These are phyloP conservation scores for Trichoplusia ni DNA, from an alignment of 1,140 invertebrate genomes.

Conservation along the genomic window DNA sequence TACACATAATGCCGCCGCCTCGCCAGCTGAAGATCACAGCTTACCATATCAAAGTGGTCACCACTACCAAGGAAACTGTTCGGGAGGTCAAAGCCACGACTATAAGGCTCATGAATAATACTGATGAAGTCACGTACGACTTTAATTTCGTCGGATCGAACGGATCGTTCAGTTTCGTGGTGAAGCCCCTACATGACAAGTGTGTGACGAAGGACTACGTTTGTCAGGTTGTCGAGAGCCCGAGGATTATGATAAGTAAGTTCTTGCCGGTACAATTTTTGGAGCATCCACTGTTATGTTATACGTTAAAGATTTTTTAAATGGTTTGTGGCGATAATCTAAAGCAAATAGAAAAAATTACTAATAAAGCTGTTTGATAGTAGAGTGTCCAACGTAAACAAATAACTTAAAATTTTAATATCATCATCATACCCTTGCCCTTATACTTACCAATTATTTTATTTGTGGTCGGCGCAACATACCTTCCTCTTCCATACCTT, in stretches of 20 bases:
- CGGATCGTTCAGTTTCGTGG: slow-evolving; percentile 60
- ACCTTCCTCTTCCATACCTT: too few relatives aligned
- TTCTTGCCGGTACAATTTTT: too few relatives aligned
- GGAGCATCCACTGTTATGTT: too few relatives aligned
- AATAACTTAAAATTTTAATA: too few relatives aligned
- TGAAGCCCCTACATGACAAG: slow-evolving; percentile 57
- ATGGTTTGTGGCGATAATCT: too few relatives aligned
- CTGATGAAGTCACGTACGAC: slow-evolving; percentile 59
- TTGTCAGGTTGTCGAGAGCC: slow-evolving; percentile 60
- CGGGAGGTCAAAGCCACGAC: slow-evolving; percentile 44
- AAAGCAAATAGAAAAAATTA: too few relatives aligned
- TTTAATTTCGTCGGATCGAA: slow-evolving; percentile 55
- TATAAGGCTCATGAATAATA: slow-evolving; percentile 45
- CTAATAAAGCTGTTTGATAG: too few relatives aligned
- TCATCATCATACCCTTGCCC: too few relatives aligned
- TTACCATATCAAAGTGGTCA: slow-evolving; percentile 62
- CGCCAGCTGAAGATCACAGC: slow-evolving; percentile 52
- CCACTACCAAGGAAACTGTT: slow-evolving; percentile 41
- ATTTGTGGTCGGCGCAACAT: too few relatives aligned
- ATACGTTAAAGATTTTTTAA: too few relatives aligned
- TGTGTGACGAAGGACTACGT: slow-evolving; percentile 37
- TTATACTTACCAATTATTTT: too few relatives aligned
- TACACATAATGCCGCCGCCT: slow-evolving; percentile 67
- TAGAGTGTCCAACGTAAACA: too few relatives aligned
- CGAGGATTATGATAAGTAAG: slow-evolving; percentile 66